Evolutionary conservation across 2,888 invertebrate species (phyloP).

Genomic region (Tenthredo notha): DNA sequence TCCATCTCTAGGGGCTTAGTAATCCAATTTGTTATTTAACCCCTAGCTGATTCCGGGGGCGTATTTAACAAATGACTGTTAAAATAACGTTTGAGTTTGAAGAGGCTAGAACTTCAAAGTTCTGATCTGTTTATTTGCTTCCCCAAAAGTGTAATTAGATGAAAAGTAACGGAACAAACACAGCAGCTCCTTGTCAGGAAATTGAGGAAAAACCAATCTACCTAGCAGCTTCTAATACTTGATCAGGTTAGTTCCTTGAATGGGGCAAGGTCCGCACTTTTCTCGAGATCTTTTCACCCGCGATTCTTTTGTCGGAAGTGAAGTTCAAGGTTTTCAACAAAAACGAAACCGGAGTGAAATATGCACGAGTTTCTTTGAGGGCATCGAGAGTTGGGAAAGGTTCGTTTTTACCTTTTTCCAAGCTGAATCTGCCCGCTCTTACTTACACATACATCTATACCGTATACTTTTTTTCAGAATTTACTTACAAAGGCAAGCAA

Average conservation of each 20-base stretch:
- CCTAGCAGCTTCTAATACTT: conserved; percentile 20
- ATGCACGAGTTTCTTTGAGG: neutral
- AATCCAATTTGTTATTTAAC: conserved; percentile 15
- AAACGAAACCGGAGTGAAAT: neutral
- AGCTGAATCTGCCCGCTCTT: neutral
- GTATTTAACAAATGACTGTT: neutral
- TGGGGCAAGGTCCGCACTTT: neutral
- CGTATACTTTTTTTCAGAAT: neutral
- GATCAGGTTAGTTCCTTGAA: conserved; percentile 18
- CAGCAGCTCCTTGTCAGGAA: neutral
- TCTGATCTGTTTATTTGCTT: neutral
- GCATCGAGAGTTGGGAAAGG: neutral
- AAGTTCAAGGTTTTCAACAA: conserved; percentile 15
- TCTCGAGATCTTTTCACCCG: conserved; percentile 19
- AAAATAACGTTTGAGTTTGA: neutral
- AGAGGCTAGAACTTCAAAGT: neutral
- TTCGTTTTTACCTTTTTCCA: neutral
- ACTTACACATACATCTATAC: neutral
- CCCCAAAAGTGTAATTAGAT: neutral
- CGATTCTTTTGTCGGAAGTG: neutral
- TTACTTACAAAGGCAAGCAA: neutral
- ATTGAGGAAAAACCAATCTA: conserved; percentile 21
- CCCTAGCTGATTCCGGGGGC: neutral
- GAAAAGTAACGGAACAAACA: neutral
- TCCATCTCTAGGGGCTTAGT: conserved; percentile 9